Conservation (phyloP, 2,113 vertebrate species). For the Regulus satrapa region DNA sequence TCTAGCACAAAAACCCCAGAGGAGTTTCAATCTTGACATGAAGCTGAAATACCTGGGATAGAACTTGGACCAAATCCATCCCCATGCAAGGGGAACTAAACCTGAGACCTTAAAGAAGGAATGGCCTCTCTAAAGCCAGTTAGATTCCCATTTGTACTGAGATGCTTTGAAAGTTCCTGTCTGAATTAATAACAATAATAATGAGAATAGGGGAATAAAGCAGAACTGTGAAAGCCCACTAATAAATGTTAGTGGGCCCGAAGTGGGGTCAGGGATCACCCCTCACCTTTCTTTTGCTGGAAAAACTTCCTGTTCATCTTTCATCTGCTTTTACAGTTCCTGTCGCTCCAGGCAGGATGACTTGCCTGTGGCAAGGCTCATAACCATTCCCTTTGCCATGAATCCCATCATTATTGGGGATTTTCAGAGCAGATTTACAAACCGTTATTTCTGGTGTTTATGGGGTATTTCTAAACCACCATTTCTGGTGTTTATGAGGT, state of each 20-base stretch:
- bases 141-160: background rate
- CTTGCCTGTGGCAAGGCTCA: background rate
- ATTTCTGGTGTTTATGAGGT: background rate
- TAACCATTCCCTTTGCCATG: background rate
- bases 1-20: background rate
- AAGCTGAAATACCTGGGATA: rapidly evolving
- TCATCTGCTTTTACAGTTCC: rapidly evolving
- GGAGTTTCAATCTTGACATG: background rate
- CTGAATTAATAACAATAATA: background rate
- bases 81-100: background rate
- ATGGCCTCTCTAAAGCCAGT: background rate
- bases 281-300: background rate
- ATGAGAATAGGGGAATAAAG: background rate
- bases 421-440: background rate
- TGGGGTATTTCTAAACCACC: background rate
- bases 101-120: background rate
- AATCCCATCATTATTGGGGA: background rate
- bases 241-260: background rate
- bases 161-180: background rate
- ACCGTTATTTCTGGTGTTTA: background rate
- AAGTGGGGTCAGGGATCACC: background rate
- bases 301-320: background rate
- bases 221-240: background rate
- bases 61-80: background rate
- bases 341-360: background rate